Conservation (phyloP, 2,797 vertebrate genomes). For the Lindbergichthys nudifrons region DNA sequence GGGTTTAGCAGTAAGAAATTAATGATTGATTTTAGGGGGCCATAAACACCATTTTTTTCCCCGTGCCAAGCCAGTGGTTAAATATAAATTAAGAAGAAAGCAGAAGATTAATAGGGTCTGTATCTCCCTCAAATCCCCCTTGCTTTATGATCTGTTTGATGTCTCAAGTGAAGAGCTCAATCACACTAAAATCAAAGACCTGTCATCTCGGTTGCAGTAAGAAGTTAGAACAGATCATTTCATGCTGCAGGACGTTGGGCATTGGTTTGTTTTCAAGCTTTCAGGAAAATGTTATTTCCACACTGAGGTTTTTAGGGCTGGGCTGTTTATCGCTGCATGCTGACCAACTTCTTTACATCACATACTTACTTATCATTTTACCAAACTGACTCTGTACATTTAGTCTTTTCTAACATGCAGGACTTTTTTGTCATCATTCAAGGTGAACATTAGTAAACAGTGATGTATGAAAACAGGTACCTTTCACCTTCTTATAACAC, state of each 20-base stretch:
- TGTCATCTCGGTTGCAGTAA: slow-evolving; percentile 76
- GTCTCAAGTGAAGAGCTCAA: slow-evolving; percentile 79
- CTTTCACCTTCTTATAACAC: not conserved
- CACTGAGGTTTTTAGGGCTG: slow-evolving; percentile 47
- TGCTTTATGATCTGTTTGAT: slow-evolving; percentile 85
- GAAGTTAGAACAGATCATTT: slow-evolving; percentile 77
- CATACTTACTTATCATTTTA: slow-evolving; percentile 5
- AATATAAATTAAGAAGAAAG: slow-evolving; percentile 86
- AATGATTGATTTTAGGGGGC: slow-evolving; percentile 80
- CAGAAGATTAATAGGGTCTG: slow-evolving; percentile 82
- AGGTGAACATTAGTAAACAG: not conserved
- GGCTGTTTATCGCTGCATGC: slow-evolving; percentile 16
- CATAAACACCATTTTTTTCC: slow-evolving; percentile 78
- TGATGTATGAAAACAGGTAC: not conserved
- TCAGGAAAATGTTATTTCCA: slow-evolving; percentile 60
- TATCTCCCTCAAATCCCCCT: slow-evolving; percentile 81
- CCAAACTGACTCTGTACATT: not conserved
- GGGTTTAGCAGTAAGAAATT: slow-evolving; percentile 78
- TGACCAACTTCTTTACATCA: slow-evolving; percentile 45
- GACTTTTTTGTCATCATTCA: not conserved
- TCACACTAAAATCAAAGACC: slow-evolving; percentile 82
- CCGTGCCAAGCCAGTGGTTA: slow-evolving; percentile 82
- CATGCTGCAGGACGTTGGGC: slow-evolving; percentile 66
- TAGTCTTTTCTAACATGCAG: not conserved
- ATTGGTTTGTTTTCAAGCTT: slow-evolving; percentile 52